Conservation (phyloP, 2,113 vertebrate genomes). For the Paramormyrops kingsleyae region DNA sequence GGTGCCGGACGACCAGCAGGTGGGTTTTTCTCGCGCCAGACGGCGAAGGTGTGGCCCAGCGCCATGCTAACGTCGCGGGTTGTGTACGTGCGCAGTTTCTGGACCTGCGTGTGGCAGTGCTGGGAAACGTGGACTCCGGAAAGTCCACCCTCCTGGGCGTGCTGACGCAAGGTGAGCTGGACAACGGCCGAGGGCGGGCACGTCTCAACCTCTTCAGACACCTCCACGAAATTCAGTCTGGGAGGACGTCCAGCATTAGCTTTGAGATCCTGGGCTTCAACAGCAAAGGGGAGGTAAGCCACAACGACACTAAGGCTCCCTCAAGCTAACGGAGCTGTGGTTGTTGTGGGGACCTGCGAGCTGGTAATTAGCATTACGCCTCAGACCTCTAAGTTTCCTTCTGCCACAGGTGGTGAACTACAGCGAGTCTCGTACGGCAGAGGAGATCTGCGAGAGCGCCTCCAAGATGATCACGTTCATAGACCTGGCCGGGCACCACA, state of each 20-base stretch:
- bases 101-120: conserved; percentile 90
- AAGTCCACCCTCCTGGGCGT: conserved; percentile 95
- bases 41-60: neutral
- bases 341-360: neutral
- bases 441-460: conserved; percentile 95
- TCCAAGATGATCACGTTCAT: conserved; percentile 99
- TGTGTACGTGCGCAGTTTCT: conserved; percentile 69
- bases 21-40: conserved; percentile 36
- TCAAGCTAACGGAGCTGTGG: neutral
- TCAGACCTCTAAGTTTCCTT: neutral
- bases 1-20: conserved; percentile 97
- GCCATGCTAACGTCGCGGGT: neutral
- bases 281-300: conserved; percentile 89
- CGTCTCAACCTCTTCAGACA: conserved; percentile 97
- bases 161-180: conserved; percentile 92
- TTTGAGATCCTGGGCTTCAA: conserved; percentile 98
- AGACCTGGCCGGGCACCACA: conserved; percentile 95
- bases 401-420: conserved; percentile 87
- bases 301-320: neutral
- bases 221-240: conserved; percentile 96
- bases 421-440: conserved; percentile 91
- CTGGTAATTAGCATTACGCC: neutral
- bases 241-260: conserved; percentile 96
- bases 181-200: conserved; percentile 90
- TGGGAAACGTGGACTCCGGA: conserved; percentile 95